Conservation (phyloP, 2,113 vertebrate species). For the Tachycineta bicolor region DNA sequence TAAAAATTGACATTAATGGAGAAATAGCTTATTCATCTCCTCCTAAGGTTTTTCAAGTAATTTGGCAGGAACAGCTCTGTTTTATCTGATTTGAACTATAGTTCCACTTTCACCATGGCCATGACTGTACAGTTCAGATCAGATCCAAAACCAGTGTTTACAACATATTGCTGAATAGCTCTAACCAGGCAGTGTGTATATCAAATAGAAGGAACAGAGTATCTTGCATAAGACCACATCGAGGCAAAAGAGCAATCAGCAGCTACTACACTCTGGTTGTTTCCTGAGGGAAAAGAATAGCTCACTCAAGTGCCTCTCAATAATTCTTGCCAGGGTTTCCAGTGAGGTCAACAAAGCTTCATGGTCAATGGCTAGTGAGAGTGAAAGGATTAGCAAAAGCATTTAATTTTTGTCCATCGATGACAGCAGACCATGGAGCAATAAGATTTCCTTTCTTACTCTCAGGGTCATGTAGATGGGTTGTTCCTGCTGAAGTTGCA, state of each 20-base stretch:
- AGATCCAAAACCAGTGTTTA: background rate
- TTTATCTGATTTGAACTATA: background rate
- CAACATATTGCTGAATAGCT: background rate
- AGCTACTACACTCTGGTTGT: slow-evolving; percentile 1
- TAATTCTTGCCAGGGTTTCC: slow-evolving; percentile 46
- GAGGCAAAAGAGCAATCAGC: slow-evolving; percentile 48
- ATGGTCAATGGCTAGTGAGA: slow-evolving; percentile 38
- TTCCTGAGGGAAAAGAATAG: slow-evolving; percentile 30
- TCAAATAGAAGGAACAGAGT: background rate
- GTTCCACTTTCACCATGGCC: background rate
- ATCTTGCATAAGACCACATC: background rate
- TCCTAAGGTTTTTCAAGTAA: background rate
- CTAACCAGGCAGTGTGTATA: background rate
- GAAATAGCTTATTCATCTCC: background rate
- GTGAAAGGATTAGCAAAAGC: slow-evolving; percentile 41
- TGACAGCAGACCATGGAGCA: slow-evolving; percentile 23
- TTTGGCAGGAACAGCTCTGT: background rate
- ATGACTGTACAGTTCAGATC: background rate
- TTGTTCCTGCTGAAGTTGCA: slow-evolving; percentile 35
- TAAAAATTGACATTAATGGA: background rate
- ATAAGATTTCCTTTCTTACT: slow-evolving; percentile 22
- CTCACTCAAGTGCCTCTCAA: slow-evolving; percentile 30
- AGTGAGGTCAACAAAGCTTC: slow-evolving; percentile 57
- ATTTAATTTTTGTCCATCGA: slow-evolving; percentile 45
- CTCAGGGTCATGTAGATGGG: background rate